These are phyloP conservation scores for Heteronetta atricapilla DNA, from an alignment of 2,113 vertebrate species.

Conservation along the genomic window DNA sequence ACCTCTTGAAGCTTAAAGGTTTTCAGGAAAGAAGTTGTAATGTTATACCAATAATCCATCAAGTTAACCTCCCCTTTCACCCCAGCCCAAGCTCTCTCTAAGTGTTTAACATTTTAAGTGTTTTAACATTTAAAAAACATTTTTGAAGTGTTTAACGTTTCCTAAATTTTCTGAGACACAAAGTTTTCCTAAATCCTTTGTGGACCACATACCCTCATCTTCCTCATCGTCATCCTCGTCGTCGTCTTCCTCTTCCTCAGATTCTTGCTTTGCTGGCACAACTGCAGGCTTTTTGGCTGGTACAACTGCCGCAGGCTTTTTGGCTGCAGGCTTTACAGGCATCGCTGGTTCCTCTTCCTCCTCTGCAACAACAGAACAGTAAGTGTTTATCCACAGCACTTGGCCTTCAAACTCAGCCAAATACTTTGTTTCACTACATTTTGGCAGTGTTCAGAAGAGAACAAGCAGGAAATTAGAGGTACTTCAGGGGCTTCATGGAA, in stretches of 20 bases:
- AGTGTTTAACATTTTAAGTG: background rate
- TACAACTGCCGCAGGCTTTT: conserved; percentile 30
- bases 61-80: background rate
- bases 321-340: conserved; percentile 58
- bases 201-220: conserved; percentile 69
- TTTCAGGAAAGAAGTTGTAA: background rate
- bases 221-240: conserved; percentile 59
- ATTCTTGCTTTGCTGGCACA: conserved; percentile 73
- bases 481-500: background rate
- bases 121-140: too few relatives aligned
- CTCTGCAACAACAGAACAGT: conserved; percentile 40
- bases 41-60: background rate
- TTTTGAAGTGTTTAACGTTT: background rate
- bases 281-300: conserved; percentile 69
- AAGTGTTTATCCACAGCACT: background rate
- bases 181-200: background rate
- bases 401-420: background rate
- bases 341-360: conserved; percentile 61
- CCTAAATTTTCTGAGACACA: background rate
- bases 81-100: rapidly evolving
- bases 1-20: rapidly evolving
- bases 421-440: background rate
- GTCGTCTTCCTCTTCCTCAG: conserved; percentile 78
- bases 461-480: background rate
- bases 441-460: background rate